Evolutionary conservation across 1,140 invertebrate species (phyloP).

Genomic region (Oncopeltus fasciatus): DNA sequence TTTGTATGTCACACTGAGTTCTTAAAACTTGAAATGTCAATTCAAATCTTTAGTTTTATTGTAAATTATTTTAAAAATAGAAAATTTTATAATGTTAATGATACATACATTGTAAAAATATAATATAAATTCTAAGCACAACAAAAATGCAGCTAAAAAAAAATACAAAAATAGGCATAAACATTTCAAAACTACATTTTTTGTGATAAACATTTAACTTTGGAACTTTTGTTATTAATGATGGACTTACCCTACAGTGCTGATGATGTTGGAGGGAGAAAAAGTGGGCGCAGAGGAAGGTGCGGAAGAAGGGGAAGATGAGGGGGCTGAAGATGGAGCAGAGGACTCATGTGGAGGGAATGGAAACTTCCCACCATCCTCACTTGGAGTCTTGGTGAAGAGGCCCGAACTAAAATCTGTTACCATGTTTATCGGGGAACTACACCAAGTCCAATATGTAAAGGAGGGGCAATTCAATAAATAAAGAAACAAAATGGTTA

Average conservation of each 20-base stretch:
- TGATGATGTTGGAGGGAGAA: constrained; percentile 27
- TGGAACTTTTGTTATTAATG: constrained; percentile 4
- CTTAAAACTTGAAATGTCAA: no score
- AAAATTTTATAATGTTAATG: no score
- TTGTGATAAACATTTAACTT: no score
- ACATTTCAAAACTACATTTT: no score
- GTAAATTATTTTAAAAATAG: no score
- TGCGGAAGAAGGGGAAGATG: constrained; percentile 21
- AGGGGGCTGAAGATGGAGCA: constrained; percentile 15
- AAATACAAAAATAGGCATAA: no score
- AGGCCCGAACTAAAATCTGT: constrained; percentile 66
- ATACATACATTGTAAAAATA: no score
- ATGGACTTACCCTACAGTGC: constrained; percentile 26
- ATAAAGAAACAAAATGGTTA: not conserved
- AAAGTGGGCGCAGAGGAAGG: constrained; percentile 20
- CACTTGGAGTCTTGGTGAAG: constrained; percentile 70
- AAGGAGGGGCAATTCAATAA: no score
- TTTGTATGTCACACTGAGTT: no score
- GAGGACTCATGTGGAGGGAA: constrained; percentile 30
- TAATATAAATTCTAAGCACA: no score
- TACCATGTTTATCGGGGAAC: constrained; percentile 78
- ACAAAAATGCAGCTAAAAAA: no score
- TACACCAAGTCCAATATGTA: constrained; percentile 27
- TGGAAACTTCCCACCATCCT: constrained; percentile 48
- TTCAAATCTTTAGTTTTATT: no score